Evolutionary conservation across 2,888 invertebrate genomes (phyloP).

Genomic region (Habrosyne pyritoides): DNA sequence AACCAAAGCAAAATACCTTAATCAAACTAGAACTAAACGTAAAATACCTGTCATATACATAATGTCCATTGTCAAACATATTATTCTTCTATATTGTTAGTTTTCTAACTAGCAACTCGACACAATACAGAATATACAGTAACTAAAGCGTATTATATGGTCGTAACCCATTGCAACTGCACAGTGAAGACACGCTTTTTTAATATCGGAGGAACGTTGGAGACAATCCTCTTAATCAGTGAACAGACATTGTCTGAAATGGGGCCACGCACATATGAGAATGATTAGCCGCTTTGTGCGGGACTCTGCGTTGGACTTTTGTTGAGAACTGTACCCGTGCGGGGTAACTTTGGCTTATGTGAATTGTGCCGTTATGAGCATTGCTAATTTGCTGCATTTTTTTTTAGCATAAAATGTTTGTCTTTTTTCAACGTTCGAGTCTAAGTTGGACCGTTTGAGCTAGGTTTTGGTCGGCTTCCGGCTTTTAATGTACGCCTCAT

Average conservation of each 20-base stretch:
- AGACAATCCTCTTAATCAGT: slow-evolving; percentile 83
- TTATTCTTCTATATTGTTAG: no score
- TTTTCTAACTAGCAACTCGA: background rate
- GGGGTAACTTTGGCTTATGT: slow-evolving; percentile 42
- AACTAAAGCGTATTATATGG: background rate
- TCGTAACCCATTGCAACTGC: slow-evolving; percentile 36
- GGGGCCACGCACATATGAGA: slow-evolving; percentile 78
- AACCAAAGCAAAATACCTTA: no score
- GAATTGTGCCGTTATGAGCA: slow-evolving; percentile 47
- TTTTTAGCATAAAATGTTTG: slow-evolving; percentile 11
- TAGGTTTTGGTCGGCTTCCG: background rate
- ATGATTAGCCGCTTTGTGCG: slow-evolving; percentile 73
- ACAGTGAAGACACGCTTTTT: slow-evolving; percentile 71
- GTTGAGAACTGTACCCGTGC: slow-evolving; percentile 51
- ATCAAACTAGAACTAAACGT: no score
- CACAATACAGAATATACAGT: background rate
- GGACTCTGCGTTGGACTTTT: slow-evolving; percentile 62
- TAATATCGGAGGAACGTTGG: slow-evolving; percentile 78
- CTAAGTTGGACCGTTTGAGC: slow-evolving; percentile 6
- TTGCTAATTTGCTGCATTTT: slow-evolving; percentile 29
- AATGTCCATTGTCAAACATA: no score
- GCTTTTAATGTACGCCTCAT: background rate
- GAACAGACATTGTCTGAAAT: slow-evolving; percentile 78
- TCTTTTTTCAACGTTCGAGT: slow-evolving; percentile 10
- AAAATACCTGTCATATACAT: no score